Evolutionary conservation across 2,888 invertebrate species (phyloP), one percentile per base, ranked within the genome.

Genomic region (Trichogramma evanescens): DNA sequence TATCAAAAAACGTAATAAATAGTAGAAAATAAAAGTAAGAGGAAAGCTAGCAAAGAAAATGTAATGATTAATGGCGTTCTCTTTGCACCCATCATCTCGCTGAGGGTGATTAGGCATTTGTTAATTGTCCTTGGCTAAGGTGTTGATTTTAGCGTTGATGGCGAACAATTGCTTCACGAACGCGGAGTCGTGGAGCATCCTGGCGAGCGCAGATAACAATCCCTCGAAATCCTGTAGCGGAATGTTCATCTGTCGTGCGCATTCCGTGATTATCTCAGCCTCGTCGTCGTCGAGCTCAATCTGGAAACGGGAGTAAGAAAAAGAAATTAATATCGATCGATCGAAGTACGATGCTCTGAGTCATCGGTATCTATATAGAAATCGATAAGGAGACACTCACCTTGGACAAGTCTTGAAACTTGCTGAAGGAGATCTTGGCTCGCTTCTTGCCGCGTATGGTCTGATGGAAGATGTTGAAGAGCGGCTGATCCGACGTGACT

Each of bases 131-230:
- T 88, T 86, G 65, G 90, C 88, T 79, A 91, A 83, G 70, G 84
- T 84, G 77, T 88, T 87, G 74, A 93, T 91, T 73, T 87, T 86
- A 66, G 88, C 84, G 79, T 94, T 93, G 72, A 93, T 89, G 68
- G 86, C 84, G 67, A 91, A 80, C 72, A 91, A 81, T 78, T 92
- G 90, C 54, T 83, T 83, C 69, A 91, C 82, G 76, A 91, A 94
- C 62, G 83, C 80, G 68, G 85, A 83, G 77, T 93, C 87, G 54
- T 83, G 79, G 72, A 91, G 82, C 56, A 90, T 84, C 64, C 81
- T 81, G 26, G 88, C 85, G 57, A 91, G 80, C 61, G 84, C 83
- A 69, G 82, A 82, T 65, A 93, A 81, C 61, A 87, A 82, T 62
- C 81, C 79, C 56, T 84, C 78, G 51, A 93, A 80, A 65, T 84